phyloP scores from a whole-genome alignment of 1,140 invertebrate genomes.

The Rhagoletis zephyria region DNA sequence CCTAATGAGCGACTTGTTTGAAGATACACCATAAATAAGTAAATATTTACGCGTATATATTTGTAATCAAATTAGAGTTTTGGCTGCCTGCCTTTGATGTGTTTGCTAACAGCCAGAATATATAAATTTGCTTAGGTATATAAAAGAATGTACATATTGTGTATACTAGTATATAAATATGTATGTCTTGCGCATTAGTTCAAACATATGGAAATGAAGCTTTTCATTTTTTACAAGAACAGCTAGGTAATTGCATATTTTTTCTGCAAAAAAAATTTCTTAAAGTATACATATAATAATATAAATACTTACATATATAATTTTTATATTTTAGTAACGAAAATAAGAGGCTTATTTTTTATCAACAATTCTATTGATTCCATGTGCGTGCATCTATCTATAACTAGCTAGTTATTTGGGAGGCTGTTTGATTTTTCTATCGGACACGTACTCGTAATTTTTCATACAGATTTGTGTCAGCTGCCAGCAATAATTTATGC shows the following conservation, averaged over 20 bases:
- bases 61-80: neutral
- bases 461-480: slow-evolving; percentile 1
- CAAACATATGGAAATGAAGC: neutral
- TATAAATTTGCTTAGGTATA: too few species aligned
- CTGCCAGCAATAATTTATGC: slow-evolving; percentile 32
- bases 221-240: too few species aligned
- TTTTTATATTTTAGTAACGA: too few species aligned
- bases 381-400: neutral
- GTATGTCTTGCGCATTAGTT: too few species aligned
- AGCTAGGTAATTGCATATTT: too few species aligned
- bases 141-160: neutral
- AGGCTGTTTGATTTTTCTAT: neutral
- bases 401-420: slow-evolving; percentile 15
- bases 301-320: too few species aligned
- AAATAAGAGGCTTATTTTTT: too few species aligned
- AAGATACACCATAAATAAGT: neutral
- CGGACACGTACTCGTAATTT: neutral
- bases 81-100: slow-evolving; percentile 1
- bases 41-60: neutral
- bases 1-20: neutral
- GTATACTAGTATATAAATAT: neutral
- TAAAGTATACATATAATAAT: too few species aligned
- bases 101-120: neutral
- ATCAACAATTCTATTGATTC: too few species aligned
- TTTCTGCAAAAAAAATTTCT: too few species aligned